phyloP scores from a whole-genome alignment of 2,888 invertebrate species.

The Pimpla rufipes region DNA sequence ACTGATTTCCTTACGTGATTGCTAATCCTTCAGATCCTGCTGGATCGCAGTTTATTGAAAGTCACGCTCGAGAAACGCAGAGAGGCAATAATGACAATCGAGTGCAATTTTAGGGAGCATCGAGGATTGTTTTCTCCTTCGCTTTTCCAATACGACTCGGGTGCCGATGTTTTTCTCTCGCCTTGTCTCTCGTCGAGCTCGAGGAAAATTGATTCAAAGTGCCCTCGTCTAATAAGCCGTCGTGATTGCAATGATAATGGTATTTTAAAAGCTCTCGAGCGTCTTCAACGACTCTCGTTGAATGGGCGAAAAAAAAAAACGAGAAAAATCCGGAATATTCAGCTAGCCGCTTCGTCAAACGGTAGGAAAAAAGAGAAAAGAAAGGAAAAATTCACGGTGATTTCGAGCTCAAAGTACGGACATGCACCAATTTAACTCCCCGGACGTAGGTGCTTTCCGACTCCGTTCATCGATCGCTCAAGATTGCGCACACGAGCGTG shows the following conservation, averaged over 20 bases:
- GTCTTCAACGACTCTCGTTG: neutral
- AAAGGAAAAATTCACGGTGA: neutral
- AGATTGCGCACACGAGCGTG: neutral
- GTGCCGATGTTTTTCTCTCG: neutral
- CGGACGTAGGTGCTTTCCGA: neutral
- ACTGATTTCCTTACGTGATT: neutral
- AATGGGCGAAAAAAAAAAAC: neutral
- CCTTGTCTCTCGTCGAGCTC: neutral
- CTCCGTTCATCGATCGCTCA: neutral
- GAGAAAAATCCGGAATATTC: constrained; percentile 14
- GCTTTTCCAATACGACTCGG: neutral
- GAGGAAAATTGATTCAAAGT: neutral
- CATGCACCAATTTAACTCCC: neutral
- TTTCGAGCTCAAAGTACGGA: constrained; percentile 10
- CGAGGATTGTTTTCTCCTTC: neutral
- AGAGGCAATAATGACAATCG: neutral
- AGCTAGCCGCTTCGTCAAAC: constrained; percentile 4
- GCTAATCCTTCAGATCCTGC: neutral
- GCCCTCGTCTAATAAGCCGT: neutral
- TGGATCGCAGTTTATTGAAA: too few relatives aligned
- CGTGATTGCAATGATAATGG: neutral
- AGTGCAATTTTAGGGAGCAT: neutral
- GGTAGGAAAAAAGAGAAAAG: neutral
- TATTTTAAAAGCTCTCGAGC: neutral
- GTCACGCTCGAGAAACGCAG: too few relatives aligned